Evolutionary conservation across 2,888 invertebrate species (phyloP), one percentile per base, ranked within the genome.

Genomic region (Allacma fusca): DNA sequence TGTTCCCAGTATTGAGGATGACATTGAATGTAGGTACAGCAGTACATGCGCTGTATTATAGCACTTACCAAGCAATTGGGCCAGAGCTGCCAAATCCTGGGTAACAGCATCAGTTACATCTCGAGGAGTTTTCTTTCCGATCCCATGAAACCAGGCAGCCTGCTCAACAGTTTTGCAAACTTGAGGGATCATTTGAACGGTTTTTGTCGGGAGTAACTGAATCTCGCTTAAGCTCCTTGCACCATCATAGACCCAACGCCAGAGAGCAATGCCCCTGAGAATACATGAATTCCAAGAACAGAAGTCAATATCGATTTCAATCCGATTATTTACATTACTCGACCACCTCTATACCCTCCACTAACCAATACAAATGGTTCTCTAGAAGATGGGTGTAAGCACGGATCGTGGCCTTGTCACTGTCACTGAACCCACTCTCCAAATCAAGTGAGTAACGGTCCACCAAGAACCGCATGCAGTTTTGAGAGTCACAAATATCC

Each of bases 241-340:
- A 21, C 79, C 81, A 34, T 83, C 83, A 59, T 83, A 83, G 19
- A 83, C 83, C 83, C 83, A 83, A 28, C 83, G 68, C 81, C 81
- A 83, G 13, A 83, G 71, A 16, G 82, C 81, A 21, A 83, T 82
- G 7, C 83, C 82, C 83, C 82, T 82, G 13, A 9, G 24, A 50
- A 19, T n/a, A n/a, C n/a, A n/a, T n/a, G n/a, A 13, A 50, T 19
- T 50, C 16, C 50, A 50, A n/a, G n/a, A n/a, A n/a, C n/a, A n/a
- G n/a, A 40, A 62, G 24, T 67, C 12, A 26, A 26, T 44, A 13
- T 67, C 24, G 43, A 24, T 19, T 23, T 62, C 28, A 65, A 23
- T 65, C 4, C 13, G 7, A 23, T n/a, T n/a, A n/a, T n/a, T n/a
- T n/a, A n/a, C n/a, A n/a, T n/a, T n/a, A n/a, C n/a, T n/a, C n/a